phyloP scores from a whole-genome alignment of 1,140 invertebrate genomes.

The Chelonus insularis region DNA sequence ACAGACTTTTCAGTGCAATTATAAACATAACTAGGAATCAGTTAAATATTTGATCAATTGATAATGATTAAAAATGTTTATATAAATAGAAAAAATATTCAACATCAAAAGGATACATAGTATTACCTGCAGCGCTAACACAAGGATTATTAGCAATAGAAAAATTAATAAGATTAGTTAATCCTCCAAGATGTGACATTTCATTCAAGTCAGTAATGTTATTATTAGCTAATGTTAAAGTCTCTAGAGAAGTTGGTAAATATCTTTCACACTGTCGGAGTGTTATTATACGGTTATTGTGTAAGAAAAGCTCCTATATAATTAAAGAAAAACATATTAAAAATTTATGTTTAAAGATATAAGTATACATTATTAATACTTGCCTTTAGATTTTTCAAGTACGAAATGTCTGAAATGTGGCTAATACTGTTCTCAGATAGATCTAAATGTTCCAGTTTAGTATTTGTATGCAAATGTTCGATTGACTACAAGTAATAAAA shows the following conservation, averaged over 20 bases:
- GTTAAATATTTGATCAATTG: no score
- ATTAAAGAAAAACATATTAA: no score
- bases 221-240: constrained; percentile 82
- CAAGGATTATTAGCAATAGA: constrained; percentile 87
- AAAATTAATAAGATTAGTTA: constrained; percentile 76
- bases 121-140: constrained; percentile 69
- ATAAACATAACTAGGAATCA: no score
- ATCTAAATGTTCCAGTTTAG: constrained; percentile 80
- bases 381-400: constrained; percentile 79
- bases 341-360: constrained; percentile 20
- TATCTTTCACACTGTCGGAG: constrained; percentile 80
- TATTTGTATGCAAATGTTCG: constrained; percentile 81
- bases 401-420: constrained; percentile 80
- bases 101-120: constrained; percentile 76
- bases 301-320: constrained; percentile 83
- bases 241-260: constrained; percentile 73
- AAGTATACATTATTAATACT: background rate
- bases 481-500: constrained; percentile 70
- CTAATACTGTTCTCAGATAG: constrained; percentile 87
- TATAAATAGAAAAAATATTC: no score
- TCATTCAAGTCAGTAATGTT: constrained; percentile 85
- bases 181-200: constrained; percentile 77
- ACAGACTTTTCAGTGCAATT: no score
- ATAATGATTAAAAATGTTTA: no score
- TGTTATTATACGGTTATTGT: constrained; percentile 83